Conservation (phyloP, 2,888 invertebrate species). For the Dicycla oo region DNA sequence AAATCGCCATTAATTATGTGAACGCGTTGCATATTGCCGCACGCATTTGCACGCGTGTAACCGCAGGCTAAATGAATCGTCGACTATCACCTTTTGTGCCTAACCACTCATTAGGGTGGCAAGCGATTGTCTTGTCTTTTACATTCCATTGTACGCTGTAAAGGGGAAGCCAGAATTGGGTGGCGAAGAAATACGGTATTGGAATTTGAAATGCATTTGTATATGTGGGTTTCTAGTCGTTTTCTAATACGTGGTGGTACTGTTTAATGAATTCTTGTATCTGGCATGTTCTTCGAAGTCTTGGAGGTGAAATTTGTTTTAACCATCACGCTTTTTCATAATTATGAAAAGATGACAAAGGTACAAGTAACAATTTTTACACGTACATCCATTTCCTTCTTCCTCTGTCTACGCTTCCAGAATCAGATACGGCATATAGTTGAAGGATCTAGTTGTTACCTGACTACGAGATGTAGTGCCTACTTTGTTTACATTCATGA, state of each 20-base stretch:
- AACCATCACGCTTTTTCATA: not conserved
- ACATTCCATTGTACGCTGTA: conserved; percentile 52
- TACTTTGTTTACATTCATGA: too few species aligned
- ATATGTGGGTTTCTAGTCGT: conserved; percentile 26
- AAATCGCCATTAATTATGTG: conserved; percentile 57
- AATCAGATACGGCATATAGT: too few species aligned
- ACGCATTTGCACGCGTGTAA: conserved; percentile 58
- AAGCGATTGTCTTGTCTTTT: conserved; percentile 56
- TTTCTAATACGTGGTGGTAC: conserved; percentile 16
- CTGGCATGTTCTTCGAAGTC: not conserved
- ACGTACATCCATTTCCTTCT: too few species aligned
- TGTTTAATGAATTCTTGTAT: not conserved
- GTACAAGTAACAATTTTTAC: too few species aligned
- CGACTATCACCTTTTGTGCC: conserved; percentile 80
- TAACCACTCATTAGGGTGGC: conserved; percentile 64
- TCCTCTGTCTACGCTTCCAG: too few species aligned
- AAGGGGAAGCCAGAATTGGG: conserved; percentile 28
- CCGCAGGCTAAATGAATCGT: conserved; percentile 79
- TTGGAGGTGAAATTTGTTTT: not conserved
- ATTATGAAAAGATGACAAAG: too few species aligned
- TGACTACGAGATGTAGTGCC: too few species aligned
- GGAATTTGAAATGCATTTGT: conserved; percentile 25
- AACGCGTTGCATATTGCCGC: conserved; percentile 52
- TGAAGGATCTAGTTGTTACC: too few species aligned
- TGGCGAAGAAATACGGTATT: conserved; percentile 38